phyloP scores from a whole-genome alignment of 2,113 vertebrate genomes.

The Opisthocomus hoazin region DNA sequence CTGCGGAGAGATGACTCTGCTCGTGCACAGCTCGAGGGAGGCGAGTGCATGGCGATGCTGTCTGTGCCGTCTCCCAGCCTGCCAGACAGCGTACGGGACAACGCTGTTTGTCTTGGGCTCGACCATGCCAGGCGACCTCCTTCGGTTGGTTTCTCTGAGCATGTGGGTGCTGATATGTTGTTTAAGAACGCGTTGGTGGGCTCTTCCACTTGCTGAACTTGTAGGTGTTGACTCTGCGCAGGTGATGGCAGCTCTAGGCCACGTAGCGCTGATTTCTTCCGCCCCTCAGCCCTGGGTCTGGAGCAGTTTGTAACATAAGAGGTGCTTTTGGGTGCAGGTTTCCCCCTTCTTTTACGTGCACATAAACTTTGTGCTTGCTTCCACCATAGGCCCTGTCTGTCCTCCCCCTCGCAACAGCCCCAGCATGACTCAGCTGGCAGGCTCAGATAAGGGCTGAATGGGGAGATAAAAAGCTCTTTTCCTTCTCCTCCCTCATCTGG shows the following conservation, averaged over 20 bases:
- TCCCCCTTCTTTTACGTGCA: fast-evolving
- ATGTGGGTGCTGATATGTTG: fast-evolving
- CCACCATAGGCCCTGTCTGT: fast-evolving
- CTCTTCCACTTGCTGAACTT: not conserved
- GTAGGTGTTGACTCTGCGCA: not conserved
- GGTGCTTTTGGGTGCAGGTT: not conserved
- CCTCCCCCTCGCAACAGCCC: not conserved
- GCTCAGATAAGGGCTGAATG: not conserved
- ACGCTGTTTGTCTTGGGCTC: not conserved
- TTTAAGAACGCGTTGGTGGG: not conserved
- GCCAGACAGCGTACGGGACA: not conserved
- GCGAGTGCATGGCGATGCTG: fast-evolving
- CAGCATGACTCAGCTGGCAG: not conserved
- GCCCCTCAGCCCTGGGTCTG: not conserved
- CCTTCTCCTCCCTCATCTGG: not conserved
- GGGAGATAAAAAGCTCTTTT: not conserved
- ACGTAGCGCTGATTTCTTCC: fast-evolving
- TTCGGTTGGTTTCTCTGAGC: not conserved
- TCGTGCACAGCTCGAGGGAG: not conserved
- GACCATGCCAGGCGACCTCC: not conserved
- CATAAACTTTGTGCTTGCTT: not conserved
- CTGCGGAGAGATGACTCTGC: fast-evolving
- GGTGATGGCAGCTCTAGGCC: not conserved
- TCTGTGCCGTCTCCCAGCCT: not conserved
- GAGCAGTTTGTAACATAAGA: not conserved